Evolutionary conservation across 2,888 invertebrate species (phyloP).

Genomic region (Horisme vitalbata): DNA sequence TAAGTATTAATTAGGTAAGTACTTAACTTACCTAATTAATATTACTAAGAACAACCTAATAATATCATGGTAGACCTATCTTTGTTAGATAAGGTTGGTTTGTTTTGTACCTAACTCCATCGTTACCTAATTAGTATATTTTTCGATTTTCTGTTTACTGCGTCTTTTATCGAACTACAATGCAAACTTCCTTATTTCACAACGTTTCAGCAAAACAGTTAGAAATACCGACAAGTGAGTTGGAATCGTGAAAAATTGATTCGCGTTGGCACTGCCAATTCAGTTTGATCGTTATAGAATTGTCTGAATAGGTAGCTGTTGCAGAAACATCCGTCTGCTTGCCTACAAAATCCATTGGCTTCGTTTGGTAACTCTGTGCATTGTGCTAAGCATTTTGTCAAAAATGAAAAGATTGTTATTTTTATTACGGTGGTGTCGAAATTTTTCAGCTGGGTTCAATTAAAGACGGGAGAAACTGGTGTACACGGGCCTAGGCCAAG

Average conservation of each 20-base stretch:
- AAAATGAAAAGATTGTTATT: no score
- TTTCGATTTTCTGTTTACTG: no score
- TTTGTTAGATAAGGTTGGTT: not conserved
- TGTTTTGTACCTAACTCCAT: not conserved
- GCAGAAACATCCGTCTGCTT: constrained; percentile 7
- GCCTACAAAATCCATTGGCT: constrained; percentile 2
- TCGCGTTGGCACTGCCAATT: constrained; percentile 31
- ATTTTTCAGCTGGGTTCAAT: not conserved
- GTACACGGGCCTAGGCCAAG: no score
- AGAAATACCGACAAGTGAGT: constrained; percentile 18
- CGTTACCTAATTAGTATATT: not conserved
- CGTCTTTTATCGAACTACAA: not conserved
- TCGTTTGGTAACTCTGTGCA: no score
- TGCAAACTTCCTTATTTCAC: not conserved
- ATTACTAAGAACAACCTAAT: no score
- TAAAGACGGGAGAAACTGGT: no score
- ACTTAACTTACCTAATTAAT: no score
- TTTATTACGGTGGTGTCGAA: no score
- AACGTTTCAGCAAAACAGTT: not conserved
- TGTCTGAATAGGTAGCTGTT: constrained; percentile 12
- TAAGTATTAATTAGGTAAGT: no score
- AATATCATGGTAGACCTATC: no score
- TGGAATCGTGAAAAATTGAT: constrained; percentile 43
- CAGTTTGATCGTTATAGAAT: constrained; percentile 13
- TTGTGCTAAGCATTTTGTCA: not conserved